Evolutionary conservation across 2,113 vertebrate genomes (phyloP).

Genomic region (Ovis canadensis): DNA sequence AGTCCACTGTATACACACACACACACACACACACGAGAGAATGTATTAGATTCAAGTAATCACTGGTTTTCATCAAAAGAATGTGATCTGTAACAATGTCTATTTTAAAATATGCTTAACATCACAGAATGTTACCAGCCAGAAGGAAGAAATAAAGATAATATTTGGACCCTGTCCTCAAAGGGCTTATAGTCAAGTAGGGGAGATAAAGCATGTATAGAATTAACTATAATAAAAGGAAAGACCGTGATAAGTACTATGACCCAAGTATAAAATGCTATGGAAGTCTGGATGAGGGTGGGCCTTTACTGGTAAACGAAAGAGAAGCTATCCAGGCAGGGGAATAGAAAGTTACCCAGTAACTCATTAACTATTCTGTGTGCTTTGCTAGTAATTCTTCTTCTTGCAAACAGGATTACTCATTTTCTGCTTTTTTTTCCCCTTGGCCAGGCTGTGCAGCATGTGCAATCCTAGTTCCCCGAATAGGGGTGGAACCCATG

Average conservation of each 20-base stretch:
- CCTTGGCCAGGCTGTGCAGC: not conserved
- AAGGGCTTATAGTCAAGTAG: not conserved
- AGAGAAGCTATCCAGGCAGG: not conserved
- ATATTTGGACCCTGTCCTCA: slow-evolving; percentile 45
- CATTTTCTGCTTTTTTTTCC: not conserved
- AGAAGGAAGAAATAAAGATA: not conserved
- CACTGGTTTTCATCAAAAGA: not conserved
- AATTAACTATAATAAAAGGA: slow-evolving; percentile 43
- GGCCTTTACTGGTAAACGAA: not conserved
- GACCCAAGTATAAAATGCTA: not conserved
- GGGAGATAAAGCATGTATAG: not conserved
- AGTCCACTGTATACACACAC: not conserved
- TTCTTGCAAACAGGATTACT: not conserved
- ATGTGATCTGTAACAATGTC: not conserved
- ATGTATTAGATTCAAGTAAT: not conserved
- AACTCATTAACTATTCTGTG: not conserved
- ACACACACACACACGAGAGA: not conserved
- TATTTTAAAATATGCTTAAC: not conserved
- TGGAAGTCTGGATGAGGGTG: not conserved
- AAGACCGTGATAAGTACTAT: not conserved
- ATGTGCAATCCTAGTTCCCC: not conserved
- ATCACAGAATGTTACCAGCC: not conserved
- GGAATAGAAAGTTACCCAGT: not conserved
- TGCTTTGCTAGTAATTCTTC: not conserved
- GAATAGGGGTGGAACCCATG: not conserved